Evolutionary conservation across 2,888 invertebrate species (phyloP).

Genomic region (Balanococcus diminutus): DNA sequence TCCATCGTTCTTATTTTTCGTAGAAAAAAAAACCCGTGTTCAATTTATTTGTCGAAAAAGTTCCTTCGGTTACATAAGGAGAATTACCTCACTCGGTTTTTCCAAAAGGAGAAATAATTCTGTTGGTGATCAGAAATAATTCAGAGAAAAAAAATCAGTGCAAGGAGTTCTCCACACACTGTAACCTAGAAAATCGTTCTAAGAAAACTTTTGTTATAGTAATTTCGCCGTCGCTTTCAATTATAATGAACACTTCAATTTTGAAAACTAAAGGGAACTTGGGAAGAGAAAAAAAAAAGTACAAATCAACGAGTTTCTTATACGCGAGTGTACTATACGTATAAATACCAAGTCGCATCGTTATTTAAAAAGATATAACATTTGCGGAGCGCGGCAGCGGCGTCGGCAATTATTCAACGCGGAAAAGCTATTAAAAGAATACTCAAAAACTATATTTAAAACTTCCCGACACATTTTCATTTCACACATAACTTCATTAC

Average conservation of each 20-base stretch:
- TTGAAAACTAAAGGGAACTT: background rate
- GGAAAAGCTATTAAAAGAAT: conserved; percentile 12
- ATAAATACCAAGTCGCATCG: background rate
- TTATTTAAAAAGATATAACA: conserved; percentile 16
- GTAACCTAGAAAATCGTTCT: background rate
- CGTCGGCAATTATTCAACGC: background rate
- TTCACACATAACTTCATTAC: conserved; percentile 24
- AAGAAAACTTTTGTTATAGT: background rate
- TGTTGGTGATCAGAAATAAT: too few relatives aligned
- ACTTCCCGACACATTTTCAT: conserved; percentile 1
- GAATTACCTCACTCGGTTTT: too few relatives aligned
- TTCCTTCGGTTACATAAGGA: too few relatives aligned
- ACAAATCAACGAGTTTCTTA: background rate
- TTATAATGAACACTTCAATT: conserved; percentile 22
- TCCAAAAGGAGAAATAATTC: too few relatives aligned
- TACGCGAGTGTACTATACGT: background rate
- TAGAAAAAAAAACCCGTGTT: too few relatives aligned
- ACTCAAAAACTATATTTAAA: conserved; percentile 10
- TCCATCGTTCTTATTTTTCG: too few relatives aligned
- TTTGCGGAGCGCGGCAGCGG: background rate
- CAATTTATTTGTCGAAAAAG: too few relatives aligned
- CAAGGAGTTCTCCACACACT: background rate
- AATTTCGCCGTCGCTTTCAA: background rate
- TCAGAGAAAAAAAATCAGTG: too few relatives aligned
- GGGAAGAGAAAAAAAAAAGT: background rate